Conservation (phyloP, 2,888 invertebrate species). For the Kuschelorhynchus macadamiae region DNA sequence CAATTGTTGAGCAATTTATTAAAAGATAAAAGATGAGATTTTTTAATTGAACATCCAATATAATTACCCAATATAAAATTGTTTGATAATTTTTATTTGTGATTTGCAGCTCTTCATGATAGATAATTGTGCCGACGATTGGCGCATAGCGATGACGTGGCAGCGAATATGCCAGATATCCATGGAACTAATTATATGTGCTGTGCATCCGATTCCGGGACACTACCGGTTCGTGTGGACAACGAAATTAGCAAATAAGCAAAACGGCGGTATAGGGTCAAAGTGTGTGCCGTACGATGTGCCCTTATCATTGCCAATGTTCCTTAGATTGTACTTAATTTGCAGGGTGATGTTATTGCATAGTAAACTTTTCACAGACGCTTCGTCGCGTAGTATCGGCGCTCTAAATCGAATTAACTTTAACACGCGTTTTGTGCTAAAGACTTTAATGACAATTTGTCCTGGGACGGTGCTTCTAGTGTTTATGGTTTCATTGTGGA, state of each 20-base stretch:
- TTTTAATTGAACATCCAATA: too few species aligned
- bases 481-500: conserved; percentile 99
- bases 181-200: conserved; percentile 94
- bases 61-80: not conserved
- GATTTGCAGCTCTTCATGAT: conserved; percentile 96
- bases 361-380: conserved; percentile 99
- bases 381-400: conserved; percentile 97
- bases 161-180: conserved; percentile 94
- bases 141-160: conserved; percentile 99
- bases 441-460: conserved; percentile 99
- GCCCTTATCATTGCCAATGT: conserved; percentile 98
- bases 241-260: conserved; percentile 91
- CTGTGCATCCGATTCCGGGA: conserved; percentile 98
- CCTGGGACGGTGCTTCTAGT: conserved; percentile 97
- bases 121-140: conserved; percentile 99
- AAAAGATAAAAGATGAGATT: too few species aligned
- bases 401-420: conserved; percentile 99
- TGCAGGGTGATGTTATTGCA: conserved; percentile 99
- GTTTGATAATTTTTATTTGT: too few species aligned
- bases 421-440: conserved; percentile 91
- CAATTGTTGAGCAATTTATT: too few species aligned
- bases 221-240: conserved; percentile 97
- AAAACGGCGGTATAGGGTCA: conserved; percentile 73
- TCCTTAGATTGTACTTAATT: conserved; percentile 98
- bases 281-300: conserved; percentile 94